These are phyloP conservation scores for Leptobrachium leishanense DNA, from an alignment of 2,113 vertebrate genomes.

Conservation along the genomic window DNA sequence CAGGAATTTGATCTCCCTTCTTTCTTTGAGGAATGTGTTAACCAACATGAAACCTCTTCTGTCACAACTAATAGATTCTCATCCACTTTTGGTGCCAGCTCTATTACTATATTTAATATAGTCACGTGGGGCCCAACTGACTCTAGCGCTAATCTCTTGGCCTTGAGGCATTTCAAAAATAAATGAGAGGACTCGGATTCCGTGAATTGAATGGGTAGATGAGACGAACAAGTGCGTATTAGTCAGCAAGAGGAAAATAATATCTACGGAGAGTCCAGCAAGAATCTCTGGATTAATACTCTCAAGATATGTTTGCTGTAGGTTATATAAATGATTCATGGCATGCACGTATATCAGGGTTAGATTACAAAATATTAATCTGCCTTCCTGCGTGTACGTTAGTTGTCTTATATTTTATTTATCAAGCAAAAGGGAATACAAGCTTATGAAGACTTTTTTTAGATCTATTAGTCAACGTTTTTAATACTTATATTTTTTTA, in stretches of 20 bases:
- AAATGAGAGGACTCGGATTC: slow-evolving; percentile 67
- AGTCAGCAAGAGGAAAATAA: slow-evolving; percentile 69
- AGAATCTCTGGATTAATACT: slow-evolving; percentile 71
- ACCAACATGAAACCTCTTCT: slow-evolving; percentile 52
- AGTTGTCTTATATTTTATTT: slow-evolving; percentile 60
- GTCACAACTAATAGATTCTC: slow-evolving; percentile 58
- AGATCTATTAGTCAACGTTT: no score
- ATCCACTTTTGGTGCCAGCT: slow-evolving; percentile 49
- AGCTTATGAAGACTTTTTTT: slow-evolving; percentile 6
- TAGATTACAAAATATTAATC: slow-evolving; percentile 84
- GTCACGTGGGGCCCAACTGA: slow-evolving; percentile 64
- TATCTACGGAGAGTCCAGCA: slow-evolving; percentile 70
- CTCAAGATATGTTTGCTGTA: slow-evolving; percentile 79
- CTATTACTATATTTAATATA: slow-evolving; percentile 67
- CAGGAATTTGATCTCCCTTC: slow-evolving; percentile 56
- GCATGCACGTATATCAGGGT: slow-evolving; percentile 68
- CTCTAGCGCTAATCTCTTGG: slow-evolving; percentile 68
- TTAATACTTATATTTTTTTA: no score
- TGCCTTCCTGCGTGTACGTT: slow-evolving; percentile 65
- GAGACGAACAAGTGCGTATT: slow-evolving; percentile 67
- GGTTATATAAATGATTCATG: slow-evolving; percentile 78
- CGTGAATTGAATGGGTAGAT: slow-evolving; percentile 71
- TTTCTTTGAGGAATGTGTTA: slow-evolving; percentile 52
- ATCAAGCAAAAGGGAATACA: slow-evolving; percentile 53
- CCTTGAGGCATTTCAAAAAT: slow-evolving; percentile 65